Conservation (phyloP, 2,113 vertebrate genomes). For the Psephotus haematonotus region DNA sequence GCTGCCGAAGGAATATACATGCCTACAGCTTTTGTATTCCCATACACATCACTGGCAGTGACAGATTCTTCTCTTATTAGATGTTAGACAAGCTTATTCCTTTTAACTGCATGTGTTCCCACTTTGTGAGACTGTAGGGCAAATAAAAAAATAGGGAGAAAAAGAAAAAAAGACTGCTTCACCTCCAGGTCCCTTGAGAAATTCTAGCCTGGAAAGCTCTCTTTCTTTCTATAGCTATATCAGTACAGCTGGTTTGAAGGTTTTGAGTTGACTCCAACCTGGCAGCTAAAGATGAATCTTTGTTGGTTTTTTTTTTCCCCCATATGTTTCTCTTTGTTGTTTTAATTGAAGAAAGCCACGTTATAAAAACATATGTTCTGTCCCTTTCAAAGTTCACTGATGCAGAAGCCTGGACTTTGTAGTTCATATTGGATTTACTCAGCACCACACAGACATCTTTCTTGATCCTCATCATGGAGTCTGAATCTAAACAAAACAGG, state of each 20-base stretch:
- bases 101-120: constrained; percentile 24
- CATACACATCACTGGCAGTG: constrained; percentile 17
- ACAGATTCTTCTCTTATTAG: constrained; percentile 45
- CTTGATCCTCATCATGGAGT: neutral
- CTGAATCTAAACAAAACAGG: neutral
- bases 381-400: neutral
- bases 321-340: neutral
- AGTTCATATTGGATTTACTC: neutral
- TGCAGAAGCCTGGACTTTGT: neutral
- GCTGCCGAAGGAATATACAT: neutral
- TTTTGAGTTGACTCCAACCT: constrained; percentile 2
- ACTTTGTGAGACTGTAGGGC: neutral
- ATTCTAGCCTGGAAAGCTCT: neutral
- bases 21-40: constrained; percentile 29
- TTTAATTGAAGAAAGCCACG: neutral
- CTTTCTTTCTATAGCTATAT: neutral
- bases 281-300: neutral
- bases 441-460: neutral
- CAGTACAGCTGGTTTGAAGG: neutral
- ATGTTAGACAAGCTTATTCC: constrained; percentile 3
- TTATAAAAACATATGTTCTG: neutral
- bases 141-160: neutral
- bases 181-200: neutral
- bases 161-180: neutral
- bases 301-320: no score